phyloP scores from a whole-genome alignment of 2,113 vertebrate species.

The Pholis gunnellus region DNA sequence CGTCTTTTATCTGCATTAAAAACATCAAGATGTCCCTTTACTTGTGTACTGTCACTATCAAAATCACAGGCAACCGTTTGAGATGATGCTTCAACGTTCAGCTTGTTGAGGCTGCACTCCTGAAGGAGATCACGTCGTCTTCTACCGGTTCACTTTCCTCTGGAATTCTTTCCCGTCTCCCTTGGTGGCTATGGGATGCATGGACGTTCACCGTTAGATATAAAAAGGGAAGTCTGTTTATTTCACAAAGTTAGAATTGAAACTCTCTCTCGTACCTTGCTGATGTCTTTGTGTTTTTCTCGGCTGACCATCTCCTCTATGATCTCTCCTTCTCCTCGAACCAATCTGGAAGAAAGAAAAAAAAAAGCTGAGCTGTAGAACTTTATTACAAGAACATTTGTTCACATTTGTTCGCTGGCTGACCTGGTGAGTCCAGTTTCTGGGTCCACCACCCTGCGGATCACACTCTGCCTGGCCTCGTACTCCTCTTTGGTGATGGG shows the following conservation, averaged over 20 bases:
- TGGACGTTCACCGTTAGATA: not conserved
- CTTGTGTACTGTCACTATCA: constrained; percentile 3
- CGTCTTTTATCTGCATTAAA: constrained; percentile 15
- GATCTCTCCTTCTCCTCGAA: constrained; percentile 96
- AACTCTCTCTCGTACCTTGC: constrained; percentile 86
- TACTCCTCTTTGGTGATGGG: constrained; percentile 98
- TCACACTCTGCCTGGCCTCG: constrained; percentile 93
- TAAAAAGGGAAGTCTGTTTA: not conserved
- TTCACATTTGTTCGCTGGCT: not conserved
- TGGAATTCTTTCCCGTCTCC: constrained; percentile 93
- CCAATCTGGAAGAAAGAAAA: constrained; percentile 83
- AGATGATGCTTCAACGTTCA: not conserved
- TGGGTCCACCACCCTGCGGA: constrained; percentile 91
- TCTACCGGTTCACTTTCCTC: constrained; percentile 82
- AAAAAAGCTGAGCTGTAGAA: not conserved
- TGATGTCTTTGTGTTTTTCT: constrained; percentile 94
- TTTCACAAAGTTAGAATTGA: not conserved
- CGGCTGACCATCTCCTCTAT: constrained; percentile 96
- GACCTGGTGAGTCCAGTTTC: constrained; percentile 94
- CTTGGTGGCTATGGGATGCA: constrained; percentile 85
- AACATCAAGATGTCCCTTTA: not conserved
- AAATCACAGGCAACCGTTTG: constrained; percentile 2
- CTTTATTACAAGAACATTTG: not conserved
- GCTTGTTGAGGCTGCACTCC: not conserved
- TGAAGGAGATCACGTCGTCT: not conserved